A percentile compares a stretch with the other conserved stretches of the same genome.
phyloP scores from a whole-genome alignment of 1,140 invertebrate species.

The Ptiloglossa arizonensis region DNA sequence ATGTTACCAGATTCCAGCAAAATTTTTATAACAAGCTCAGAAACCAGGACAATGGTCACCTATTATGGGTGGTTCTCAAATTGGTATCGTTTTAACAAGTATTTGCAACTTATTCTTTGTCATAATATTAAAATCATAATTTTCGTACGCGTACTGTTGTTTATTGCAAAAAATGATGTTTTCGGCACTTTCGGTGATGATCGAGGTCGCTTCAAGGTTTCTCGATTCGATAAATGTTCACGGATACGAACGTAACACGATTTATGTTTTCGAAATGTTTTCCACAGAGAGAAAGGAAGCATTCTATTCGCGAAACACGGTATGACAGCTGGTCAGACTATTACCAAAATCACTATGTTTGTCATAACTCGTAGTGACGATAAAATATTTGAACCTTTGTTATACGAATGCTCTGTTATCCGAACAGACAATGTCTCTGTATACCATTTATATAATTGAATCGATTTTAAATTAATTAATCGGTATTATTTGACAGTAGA shows the following conservation, averaged over 20 bases:
- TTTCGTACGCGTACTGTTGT: neutral
- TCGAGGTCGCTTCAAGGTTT: neutral
- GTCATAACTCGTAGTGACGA: neutral
- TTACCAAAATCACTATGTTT: neutral
- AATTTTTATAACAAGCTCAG: constrained; percentile 8
- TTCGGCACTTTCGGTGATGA: neutral
- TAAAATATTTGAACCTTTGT: neutral
- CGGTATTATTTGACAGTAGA: too few species aligned
- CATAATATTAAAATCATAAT: neutral
- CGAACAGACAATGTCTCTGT: too few species aligned
- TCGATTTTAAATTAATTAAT: too few species aligned
- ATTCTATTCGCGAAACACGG: neutral
- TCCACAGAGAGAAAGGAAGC: too few species aligned
- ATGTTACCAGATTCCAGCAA: neutral
- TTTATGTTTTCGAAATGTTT: neutral
- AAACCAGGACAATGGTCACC: constrained; percentile 22
- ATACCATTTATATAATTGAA: too few species aligned
- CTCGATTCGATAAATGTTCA: too few species aligned
- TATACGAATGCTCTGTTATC: too few species aligned
- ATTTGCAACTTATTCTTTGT: constrained; percentile 1
- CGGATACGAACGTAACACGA: too few species aligned
- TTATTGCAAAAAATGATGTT: neutral
- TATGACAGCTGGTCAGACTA: neutral
- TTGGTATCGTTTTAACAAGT: neutral
- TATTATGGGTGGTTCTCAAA: neutral